Evolutionary conservation across 1,140 invertebrate species (phyloP), one percentile per base, ranked within the genome.

Genomic region (Aplysia californica): DNA sequence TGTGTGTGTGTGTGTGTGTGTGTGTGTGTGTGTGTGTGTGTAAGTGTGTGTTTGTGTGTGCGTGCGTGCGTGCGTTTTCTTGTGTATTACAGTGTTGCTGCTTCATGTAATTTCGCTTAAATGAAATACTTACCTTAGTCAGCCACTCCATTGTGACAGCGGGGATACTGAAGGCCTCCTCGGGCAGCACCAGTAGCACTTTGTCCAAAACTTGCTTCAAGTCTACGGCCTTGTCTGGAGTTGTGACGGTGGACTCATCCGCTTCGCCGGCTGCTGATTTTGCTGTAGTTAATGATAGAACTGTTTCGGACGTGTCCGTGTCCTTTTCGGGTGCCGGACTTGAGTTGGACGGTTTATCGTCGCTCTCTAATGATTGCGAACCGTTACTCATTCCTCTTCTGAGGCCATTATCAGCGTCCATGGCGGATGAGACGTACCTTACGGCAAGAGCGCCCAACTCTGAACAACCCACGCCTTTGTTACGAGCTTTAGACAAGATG

Each of bases 131-230:
- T 44, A 79, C 78, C 73, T 83, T 84, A n/a, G 83, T 85, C 50
- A 87, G 61, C 86, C 87, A 87, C 15, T 86, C 84, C 39, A 85
- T 80, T 0, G 84, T 83, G 2, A 88, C 71, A n/a, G 78, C 70
- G 1, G 85, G 82, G 58, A 83, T 79, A 41, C 73, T 77, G 67
- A 83, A 80, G 5, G 85, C 77, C 36, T 84, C 82, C 59, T 86
- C 85, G 15, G 87, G 87, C 15, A 89, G 67, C 39, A 80, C 82
- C 35, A 69, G 36, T 15, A 89, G 38, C 31, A 89, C 74, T 35
- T 75, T 68, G 78, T 87, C 87, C 15, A 89, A 50, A 26, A 85
- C 56, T 59, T 83, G 80, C 0, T 78, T 78, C 0, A 82, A 66
- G 18, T 86, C 81, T 36, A 64, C n/a, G n/a, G 58, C 75, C 69